These are phyloP conservation scores for Atopsyche davidsoni DNA, from an alignment of 1,140 invertebrate genomes.

Conservation along the genomic window DNA sequence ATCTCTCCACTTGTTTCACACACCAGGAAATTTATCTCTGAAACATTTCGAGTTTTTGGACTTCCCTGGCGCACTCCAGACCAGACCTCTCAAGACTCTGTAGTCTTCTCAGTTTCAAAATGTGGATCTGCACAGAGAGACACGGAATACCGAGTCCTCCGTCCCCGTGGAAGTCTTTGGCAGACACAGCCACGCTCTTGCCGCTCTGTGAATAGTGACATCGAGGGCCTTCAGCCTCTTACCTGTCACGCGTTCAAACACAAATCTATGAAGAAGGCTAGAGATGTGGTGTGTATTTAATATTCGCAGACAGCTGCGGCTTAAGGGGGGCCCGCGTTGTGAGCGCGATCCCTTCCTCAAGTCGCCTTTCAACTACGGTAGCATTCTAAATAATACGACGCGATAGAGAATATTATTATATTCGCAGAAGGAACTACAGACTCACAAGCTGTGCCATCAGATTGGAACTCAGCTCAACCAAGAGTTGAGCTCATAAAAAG, in stretches of 20 bases:
- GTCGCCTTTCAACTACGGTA: not conserved
- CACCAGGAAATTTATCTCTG: too few species aligned
- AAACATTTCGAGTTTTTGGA: too few species aligned
- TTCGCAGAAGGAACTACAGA: too few species aligned
- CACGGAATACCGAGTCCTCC: constrained; percentile 33
- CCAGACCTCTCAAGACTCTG: too few species aligned
- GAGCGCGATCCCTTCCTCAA: not conserved
- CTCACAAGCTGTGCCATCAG: too few species aligned
- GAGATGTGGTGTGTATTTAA: constrained; percentile 32
- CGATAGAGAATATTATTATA: too few species aligned
- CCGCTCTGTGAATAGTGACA: constrained; percentile 23
- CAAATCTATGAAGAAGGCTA: constrained; percentile 30
- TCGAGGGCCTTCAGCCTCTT: constrained; percentile 32
- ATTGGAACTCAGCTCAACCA: too few species aligned
- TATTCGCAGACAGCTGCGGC: constrained; percentile 34
- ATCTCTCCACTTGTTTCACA: too few species aligned
- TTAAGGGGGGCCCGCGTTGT: constrained; percentile 32
- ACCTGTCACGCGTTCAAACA: constrained; percentile 29
- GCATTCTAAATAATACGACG: constrained; percentile 8
- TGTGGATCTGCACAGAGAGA: constrained; percentile 13
- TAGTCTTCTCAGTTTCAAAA: constrained; percentile 23
- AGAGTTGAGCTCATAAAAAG: too few species aligned
- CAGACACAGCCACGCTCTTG: constrained; percentile 33
- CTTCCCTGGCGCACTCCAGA: too few species aligned
- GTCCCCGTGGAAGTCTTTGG: constrained; percentile 34